Percentiles rank a stretch among this genome's conserved stretches.
phyloP scores from a whole-genome alignment of 2,888 invertebrate species.

The Belgica antarctica region DNA sequence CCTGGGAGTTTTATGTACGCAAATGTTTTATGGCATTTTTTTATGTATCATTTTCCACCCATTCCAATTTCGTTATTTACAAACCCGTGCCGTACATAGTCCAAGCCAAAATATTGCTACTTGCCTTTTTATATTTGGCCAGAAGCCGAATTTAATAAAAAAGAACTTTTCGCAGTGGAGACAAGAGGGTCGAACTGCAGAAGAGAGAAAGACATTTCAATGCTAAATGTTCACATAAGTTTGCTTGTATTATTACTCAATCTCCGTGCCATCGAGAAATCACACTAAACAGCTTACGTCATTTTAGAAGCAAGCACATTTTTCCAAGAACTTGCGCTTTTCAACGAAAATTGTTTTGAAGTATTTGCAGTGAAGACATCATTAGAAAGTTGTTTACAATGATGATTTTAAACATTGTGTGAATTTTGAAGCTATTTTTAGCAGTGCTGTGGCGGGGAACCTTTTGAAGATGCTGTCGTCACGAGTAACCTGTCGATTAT shows the following conservation, averaged over 20 bases:
- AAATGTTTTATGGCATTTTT: background rate
- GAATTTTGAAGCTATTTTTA: no score
- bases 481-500: no score
- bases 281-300: background rate
- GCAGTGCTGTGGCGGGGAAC: no score
- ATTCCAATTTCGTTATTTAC: background rate
- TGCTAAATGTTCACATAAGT: background rate
- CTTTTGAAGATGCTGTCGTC: no score
- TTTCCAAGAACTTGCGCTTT: no score
- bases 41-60: slow-evolving; percentile 20
- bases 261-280: background rate
- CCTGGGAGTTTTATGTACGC: background rate
- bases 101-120: background rate
- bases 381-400: no score
- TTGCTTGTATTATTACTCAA: background rate
- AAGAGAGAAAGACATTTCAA: no score
- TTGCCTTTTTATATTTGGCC: slow-evolving; percentile 8
- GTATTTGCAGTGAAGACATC: no score
- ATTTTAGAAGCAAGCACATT: no score
- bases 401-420: no score
- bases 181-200: background rate
- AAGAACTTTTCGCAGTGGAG: background rate
- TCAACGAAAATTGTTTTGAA: no score
- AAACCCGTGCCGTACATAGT: background rate
- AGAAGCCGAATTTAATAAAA: slow-evolving; percentile 17